These are phyloP conservation scores for Pyrocephalus nanus DNA, from an alignment of 2,797 vertebrate genomes.

Conservation along the genomic window DNA sequence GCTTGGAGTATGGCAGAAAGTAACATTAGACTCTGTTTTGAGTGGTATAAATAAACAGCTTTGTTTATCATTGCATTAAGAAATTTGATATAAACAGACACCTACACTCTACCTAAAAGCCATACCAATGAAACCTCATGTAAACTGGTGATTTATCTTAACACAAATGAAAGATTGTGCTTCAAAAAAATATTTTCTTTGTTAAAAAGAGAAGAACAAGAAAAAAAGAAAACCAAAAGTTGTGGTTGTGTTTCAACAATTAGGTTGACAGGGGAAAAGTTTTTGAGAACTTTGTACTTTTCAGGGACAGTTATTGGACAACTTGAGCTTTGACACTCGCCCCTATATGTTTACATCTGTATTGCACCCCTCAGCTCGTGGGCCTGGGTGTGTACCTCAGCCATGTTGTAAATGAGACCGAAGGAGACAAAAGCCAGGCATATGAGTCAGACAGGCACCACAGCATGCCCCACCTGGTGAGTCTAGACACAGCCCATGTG, in stretches of 20 bases:
- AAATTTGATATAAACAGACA: slow-evolving; percentile 18
- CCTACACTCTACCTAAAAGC: background rate
- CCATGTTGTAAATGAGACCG: background rate
- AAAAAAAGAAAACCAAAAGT: too few species aligned
- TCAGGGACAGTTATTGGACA: background rate
- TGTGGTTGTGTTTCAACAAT: background rate
- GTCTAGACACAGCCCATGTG: slow-evolving; percentile 37
- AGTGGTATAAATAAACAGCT: slow-evolving; percentile 35
- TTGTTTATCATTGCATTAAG: slow-evolving; percentile 30
- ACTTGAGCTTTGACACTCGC: background rate
- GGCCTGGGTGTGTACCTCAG: background rate
- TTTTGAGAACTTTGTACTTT: background rate
- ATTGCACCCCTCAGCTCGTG: background rate
- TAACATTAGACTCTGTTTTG: background rate
- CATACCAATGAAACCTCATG: background rate
- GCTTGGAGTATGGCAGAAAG: background rate
- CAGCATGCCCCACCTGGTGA: background rate
- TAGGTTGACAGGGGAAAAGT: background rate
- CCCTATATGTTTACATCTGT: background rate
- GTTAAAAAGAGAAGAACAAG: background rate
- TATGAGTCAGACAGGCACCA: slow-evolving; percentile 27
- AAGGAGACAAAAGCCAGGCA: background rate
- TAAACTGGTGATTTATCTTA: background rate
- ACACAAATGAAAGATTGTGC: background rate
- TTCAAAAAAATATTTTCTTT: background rate